Conservation (phyloP, 2,797 vertebrate species). For the Loris lydekkerianus region DNA sequence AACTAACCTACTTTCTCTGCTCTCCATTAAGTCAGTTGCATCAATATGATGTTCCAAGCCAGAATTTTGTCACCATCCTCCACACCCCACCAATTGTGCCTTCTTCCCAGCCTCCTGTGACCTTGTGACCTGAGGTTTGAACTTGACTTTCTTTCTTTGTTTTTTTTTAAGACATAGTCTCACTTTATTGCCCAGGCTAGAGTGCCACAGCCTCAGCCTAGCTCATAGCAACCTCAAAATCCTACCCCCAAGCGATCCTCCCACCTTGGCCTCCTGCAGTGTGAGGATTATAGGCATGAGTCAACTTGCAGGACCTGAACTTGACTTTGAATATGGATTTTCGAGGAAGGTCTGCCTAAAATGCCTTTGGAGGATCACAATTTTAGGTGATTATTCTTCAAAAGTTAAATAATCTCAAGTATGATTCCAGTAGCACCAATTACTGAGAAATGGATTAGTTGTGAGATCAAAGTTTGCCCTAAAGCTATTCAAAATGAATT, state of each 20-base stretch:
- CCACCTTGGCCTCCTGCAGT: too few relatives aligned
- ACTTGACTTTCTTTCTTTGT: too few relatives aligned
- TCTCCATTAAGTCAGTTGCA: neutral
- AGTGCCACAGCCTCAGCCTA: too few relatives aligned
- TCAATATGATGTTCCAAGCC: neutral
- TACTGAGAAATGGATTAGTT: constrained; percentile 33
- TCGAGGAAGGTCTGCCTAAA: neutral
- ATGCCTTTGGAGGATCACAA: neutral
- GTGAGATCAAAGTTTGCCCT: constrained; percentile 43
- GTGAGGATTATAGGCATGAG: too few relatives aligned
- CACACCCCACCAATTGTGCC: too few relatives aligned
- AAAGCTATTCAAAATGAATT: constrained; percentile 13
- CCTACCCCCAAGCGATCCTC: too few relatives aligned
- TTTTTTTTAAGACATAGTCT: too few relatives aligned
- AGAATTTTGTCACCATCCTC: neutral
- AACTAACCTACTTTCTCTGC: neutral
- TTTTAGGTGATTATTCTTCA: neutral
- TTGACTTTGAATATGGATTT: neutral
- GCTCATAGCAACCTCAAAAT: too few relatives aligned
- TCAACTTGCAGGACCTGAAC: neutral
- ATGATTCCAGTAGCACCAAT: neutral
- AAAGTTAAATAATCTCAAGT: constrained; percentile 31
- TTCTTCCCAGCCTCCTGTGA: neutral
- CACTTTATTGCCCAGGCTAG: too few relatives aligned
- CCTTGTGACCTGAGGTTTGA: neutral